Percentiles rank a stretch among this genome's conserved stretches.
These are phyloP conservation scores for Anarhynchus alexandrinus DNA, from an alignment of 2,113 vertebrate genomes.

Conservation along the genomic window DNA sequence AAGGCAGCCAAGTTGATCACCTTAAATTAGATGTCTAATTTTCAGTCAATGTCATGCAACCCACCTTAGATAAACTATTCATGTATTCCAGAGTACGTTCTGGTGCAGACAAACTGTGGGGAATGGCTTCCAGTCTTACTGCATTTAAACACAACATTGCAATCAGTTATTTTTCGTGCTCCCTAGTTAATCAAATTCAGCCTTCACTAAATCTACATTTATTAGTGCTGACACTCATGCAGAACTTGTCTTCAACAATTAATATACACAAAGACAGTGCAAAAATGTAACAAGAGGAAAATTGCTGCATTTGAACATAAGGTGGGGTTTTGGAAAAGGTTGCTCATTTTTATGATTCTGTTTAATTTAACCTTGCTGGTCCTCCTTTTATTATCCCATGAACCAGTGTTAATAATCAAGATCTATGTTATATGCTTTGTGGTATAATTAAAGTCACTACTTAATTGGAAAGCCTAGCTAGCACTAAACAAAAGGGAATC, in stretches of 20 bases:
- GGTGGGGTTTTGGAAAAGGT: not conserved
- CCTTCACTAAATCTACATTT: not conserved
- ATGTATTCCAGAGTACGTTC: not conserved
- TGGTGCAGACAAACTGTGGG: conserved; percentile 7
- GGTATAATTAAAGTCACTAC: conserved; percentile 64
- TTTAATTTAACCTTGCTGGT: conserved; percentile 54
- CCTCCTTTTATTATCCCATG: conserved; percentile 30
- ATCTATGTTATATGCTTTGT: conserved; percentile 50
- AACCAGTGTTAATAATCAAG: conserved; percentile 60
- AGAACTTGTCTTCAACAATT: conserved; percentile 5
- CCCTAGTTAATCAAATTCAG: not conserved
- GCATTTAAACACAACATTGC: conserved; percentile 33
- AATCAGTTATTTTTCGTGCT: conserved; percentile 48
- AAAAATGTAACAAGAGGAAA: not conserved
- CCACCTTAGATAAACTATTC: conserved; percentile 6
- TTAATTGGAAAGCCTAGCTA: conserved; percentile 66
- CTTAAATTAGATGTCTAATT: not conserved
- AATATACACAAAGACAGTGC: not conserved
- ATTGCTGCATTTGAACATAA: not conserved
- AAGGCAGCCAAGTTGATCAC: not conserved
- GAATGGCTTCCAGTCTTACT: conserved; percentile 24
- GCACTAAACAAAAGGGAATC: conserved; percentile 61
- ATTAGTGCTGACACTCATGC: conserved; percentile 21
- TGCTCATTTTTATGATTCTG: conserved; percentile 34
- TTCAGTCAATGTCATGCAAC: not conserved